These are phyloP conservation scores for Hippasteria phrygiana DNA, from an alignment of 53 echinoderm and acorn worm species.

Conservation along the genomic window DNA sequence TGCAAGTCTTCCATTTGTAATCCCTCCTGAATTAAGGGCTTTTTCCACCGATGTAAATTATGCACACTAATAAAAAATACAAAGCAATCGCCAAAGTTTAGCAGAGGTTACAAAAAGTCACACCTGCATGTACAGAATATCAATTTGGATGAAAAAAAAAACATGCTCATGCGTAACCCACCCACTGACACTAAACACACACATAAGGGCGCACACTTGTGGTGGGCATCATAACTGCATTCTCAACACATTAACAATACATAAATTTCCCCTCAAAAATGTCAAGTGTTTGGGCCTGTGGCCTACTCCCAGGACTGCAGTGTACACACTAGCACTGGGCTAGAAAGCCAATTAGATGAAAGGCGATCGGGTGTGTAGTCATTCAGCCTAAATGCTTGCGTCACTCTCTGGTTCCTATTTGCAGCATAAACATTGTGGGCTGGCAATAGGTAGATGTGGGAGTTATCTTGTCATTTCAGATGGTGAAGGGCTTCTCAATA, in stretches of 20 bases:
- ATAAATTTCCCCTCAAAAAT: slow-evolving; percentile 9
- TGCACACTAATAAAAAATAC: too few relatives aligned
- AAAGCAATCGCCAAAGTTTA: too few relatives aligned
- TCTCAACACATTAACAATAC: neutral
- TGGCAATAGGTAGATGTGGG: neutral
- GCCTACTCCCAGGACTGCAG: neutral
- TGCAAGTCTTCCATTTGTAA: too few relatives aligned
- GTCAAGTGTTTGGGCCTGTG: slow-evolving; percentile 2
- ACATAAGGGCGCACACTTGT: neutral
- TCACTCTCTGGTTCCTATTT: neutral
- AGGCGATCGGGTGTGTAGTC: neutral
- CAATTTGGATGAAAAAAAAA: neutral
- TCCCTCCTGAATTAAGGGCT: too few relatives aligned
- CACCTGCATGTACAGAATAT: neutral
- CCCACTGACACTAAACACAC: neutral
- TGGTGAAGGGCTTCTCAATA: neutral
- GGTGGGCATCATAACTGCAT: neutral
- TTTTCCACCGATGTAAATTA: too few relatives aligned
- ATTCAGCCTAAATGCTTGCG: neutral
- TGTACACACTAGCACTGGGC: neutral
- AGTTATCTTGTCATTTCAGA: neutral
- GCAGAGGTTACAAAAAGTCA: too few relatives aligned
- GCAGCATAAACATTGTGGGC: neutral
- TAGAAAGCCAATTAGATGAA: slow-evolving; percentile 15
- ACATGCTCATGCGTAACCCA: neutral